Percentiles rank a stretch among this genome's conserved stretches.
Conservation (phyloP, 2,888 invertebrate species). For the Netelia fuscicornis region DNA sequence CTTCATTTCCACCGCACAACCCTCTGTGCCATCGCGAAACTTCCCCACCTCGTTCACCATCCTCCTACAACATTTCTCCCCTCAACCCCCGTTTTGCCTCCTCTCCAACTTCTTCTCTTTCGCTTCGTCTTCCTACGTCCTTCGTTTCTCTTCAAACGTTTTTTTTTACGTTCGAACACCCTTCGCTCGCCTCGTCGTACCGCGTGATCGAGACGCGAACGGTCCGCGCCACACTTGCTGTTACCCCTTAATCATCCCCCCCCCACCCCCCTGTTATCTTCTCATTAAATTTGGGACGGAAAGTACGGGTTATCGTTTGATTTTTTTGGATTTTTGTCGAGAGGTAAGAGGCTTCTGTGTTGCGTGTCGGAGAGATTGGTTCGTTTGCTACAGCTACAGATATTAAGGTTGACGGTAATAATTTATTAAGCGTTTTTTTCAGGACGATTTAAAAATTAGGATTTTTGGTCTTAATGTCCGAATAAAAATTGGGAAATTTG, state of each 20-base stretch:
- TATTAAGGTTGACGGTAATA: too few species aligned
- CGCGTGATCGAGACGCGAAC: slow-evolving; percentile 56
- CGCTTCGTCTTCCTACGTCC: slow-evolving; percentile 51
- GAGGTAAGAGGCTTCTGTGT: too few species aligned
- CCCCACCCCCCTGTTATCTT: slow-evolving; percentile 53
- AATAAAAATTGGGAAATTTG: too few species aligned
- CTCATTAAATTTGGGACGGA: slow-evolving; percentile 81
- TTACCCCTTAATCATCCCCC: slow-evolving; percentile 79
- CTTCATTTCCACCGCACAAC: slow-evolving; percentile 77
- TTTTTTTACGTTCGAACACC: slow-evolving; percentile 54
- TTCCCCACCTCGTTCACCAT: slow-evolving; percentile 67
- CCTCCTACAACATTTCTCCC: slow-evolving; percentile 49
- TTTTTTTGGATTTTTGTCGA: too few species aligned
- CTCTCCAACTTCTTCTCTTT: slow-evolving; percentile 44
- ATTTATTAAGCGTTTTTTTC: too few species aligned
- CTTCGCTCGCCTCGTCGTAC: slow-evolving; percentile 41
- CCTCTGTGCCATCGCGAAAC: slow-evolving; percentile 71
- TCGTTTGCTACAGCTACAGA: too few species aligned
- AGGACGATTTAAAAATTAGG: too few species aligned
- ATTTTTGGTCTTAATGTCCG: too few species aligned
- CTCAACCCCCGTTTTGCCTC: slow-evolving; percentile 23
- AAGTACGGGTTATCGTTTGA: neutral
- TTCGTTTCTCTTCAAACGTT: slow-evolving; percentile 45
- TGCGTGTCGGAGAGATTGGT: too few species aligned
- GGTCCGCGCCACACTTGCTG: slow-evolving; percentile 67